Evolutionary conservation across 2,113 vertebrate genomes (phyloP).

Genomic region (Upupa epops): DNA sequence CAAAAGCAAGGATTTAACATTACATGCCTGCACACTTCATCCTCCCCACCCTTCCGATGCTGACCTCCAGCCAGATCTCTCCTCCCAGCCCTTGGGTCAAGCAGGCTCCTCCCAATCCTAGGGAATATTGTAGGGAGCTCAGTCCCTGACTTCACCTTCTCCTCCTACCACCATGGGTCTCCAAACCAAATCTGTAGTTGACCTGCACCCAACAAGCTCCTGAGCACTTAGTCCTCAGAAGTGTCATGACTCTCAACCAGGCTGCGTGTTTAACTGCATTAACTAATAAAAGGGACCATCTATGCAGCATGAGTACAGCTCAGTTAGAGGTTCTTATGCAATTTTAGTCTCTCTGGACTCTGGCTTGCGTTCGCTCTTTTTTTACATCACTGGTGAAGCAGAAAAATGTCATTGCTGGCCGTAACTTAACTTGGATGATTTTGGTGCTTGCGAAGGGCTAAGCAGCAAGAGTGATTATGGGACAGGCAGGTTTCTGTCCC

Average conservation of each 20-base stretch:
- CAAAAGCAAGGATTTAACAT: rapidly evolving
- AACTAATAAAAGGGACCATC: conserved; percentile 33
- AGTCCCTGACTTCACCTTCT: neutral
- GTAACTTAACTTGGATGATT: conserved; percentile 38
- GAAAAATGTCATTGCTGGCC: conserved; percentile 55
- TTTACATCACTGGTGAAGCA: neutral
- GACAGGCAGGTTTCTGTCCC: neutral
- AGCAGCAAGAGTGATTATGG: conserved; percentile 15
- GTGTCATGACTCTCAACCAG: neutral
- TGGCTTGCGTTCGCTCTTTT: neutral
- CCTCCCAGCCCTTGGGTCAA: neutral
- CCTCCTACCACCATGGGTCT: neutral
- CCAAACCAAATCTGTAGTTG: neutral
- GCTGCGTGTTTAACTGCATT: conserved; percentile 1
- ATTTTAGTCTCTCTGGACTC: neutral
- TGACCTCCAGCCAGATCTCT: neutral
- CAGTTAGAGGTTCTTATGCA: conserved; percentile 14
- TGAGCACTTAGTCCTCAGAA: conserved; percentile 11
- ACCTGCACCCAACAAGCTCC: neutral
- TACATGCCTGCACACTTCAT: neutral
- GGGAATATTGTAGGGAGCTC: neutral
- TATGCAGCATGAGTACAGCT: conserved; percentile 39
- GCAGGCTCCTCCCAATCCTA: neutral
- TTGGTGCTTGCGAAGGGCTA: conserved; percentile 8
- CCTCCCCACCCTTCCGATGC: neutral